Evolutionary conservation across 2,113 vertebrate genomes (phyloP), one percentile per base, ranked within the genome.

Genomic region (Clarias gariepinus): DNA sequence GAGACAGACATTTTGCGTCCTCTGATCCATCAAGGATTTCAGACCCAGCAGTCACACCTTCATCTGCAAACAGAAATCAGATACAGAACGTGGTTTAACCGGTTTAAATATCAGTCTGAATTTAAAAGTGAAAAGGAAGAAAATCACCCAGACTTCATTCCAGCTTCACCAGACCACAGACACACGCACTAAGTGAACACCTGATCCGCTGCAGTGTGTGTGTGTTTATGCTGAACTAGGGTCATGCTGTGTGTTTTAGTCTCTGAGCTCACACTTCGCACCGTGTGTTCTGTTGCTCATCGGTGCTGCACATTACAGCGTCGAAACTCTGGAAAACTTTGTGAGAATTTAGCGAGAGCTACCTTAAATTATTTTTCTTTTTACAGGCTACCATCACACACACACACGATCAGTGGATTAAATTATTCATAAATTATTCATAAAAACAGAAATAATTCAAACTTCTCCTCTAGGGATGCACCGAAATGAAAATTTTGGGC

Each of bases 11-110:
- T 36, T 90, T 90, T 8, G 89, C 0, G 0, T 94, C 90, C 9
- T 92, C 91, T 1, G 57, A 57, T 18, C 91, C 91, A 33, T 94
- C 92, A 10, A 91, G 66, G 58, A 83, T 21, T 4, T 83, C 30
- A 28, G 89, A 73, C 47, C 92, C 92, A 53, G 79, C n/a, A 0
- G 85, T 57, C 5, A 92, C 91, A 0, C 84, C 89, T 33, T 86
- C 89, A 47, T 92, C 95, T 95, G 82, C 8, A 41, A 79, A 83
- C 30, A 84, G 23, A 69, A 69, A 83, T 23, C 47, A 69, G n/a
- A 53, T 11, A 66, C 25, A 66, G 4, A 33, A 25, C 23, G 30
- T 66, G 10, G 61, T 25, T 63, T 10, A 25, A 63, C 21, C 23
- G 11, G 25, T 63, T 63, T 63, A 63, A 63, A 63, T 10, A 25